Conservation (phyloP, 2,888 invertebrate genomes). For the Sylvicola cinctus region DNA sequence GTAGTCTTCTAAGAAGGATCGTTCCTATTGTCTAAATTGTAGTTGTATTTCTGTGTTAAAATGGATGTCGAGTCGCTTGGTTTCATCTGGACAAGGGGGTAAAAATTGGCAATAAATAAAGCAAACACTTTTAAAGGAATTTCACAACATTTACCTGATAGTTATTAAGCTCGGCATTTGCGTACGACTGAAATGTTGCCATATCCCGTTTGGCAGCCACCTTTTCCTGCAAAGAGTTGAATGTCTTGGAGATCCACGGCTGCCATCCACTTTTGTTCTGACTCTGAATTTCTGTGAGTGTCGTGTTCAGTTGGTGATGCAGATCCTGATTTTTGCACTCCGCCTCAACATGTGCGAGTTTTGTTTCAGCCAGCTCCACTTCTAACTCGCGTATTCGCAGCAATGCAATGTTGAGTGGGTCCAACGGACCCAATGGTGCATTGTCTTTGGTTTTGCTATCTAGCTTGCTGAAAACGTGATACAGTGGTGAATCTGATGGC, state of each 20-base stretch:
- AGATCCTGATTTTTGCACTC: slow-evolving; percentile 91
- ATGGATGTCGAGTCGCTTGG: too few relatives aligned
- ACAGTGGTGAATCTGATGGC: slow-evolving; percentile 8
- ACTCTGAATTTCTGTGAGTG: slow-evolving; percentile 52
- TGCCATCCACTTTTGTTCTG: slow-evolving; percentile 41
- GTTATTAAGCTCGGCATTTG: too few relatives aligned
- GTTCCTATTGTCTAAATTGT: too few relatives aligned
- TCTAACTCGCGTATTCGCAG: slow-evolving; percentile 71
- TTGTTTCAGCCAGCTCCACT: slow-evolving; percentile 88
- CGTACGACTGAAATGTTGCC: slow-evolving; percentile 25
- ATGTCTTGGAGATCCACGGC: slow-evolving; percentile 86
- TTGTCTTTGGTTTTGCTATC: slow-evolving; percentile 1
- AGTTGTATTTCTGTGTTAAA: too few relatives aligned
- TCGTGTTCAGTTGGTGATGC: slow-evolving; percentile 71
- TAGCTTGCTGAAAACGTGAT: slow-evolving; percentile 6
- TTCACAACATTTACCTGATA: too few relatives aligned
- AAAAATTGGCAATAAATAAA: too few relatives aligned
- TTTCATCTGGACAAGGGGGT: too few relatives aligned
- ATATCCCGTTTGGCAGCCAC: slow-evolving; percentile 17
- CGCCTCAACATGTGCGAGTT: slow-evolving; percentile 89
- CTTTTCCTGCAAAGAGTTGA: slow-evolving; percentile 29
- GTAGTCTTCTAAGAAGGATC: too few relatives aligned
- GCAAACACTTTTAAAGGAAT: too few relatives aligned
- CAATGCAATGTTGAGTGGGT: slow-evolving; percentile 19
- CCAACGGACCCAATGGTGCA: slow-evolving; percentile 20